Conservation (phyloP, 1,140 invertebrate species). For the Zaprionus ghesquierei region DNA sequence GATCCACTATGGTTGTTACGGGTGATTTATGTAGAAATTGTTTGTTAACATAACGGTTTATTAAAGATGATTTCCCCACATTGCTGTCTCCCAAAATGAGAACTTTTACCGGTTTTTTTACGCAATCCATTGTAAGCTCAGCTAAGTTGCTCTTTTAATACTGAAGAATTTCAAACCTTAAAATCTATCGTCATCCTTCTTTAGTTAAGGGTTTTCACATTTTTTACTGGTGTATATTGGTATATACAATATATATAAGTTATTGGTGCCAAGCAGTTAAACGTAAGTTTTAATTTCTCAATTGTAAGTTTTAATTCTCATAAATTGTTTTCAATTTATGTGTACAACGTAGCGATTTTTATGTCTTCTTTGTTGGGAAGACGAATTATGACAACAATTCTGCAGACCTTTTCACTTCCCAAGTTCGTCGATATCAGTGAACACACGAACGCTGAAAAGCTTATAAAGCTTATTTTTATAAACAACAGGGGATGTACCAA, state of each 20-base stretch:
- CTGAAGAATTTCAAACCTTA: too few relatives aligned
- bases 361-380: background rate
- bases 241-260: too few relatives aligned
- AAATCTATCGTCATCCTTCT: too few relatives aligned
- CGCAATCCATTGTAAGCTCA: background rate
- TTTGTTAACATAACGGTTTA: background rate
- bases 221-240: too few relatives aligned
- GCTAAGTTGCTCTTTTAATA: too few relatives aligned
- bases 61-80: background rate
- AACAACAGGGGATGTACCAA: too few relatives aligned
- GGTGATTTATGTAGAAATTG: background rate
- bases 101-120: background rate
- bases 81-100: background rate
- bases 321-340: background rate
- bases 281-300: too few relatives aligned
- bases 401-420: background rate
- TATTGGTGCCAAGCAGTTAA: too few relatives aligned
- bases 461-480: too few relatives aligned
- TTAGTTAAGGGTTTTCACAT: too few relatives aligned
- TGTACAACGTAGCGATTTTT: background rate
- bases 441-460: background rate
- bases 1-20: background rate
- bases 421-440: background rate
- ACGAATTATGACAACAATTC: too few relatives aligned
- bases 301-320: too few relatives aligned